These are phyloP conservation scores for Prunella fulvescens DNA, from an alignment of 2,113 vertebrate species.

Conservation along the genomic window DNA sequence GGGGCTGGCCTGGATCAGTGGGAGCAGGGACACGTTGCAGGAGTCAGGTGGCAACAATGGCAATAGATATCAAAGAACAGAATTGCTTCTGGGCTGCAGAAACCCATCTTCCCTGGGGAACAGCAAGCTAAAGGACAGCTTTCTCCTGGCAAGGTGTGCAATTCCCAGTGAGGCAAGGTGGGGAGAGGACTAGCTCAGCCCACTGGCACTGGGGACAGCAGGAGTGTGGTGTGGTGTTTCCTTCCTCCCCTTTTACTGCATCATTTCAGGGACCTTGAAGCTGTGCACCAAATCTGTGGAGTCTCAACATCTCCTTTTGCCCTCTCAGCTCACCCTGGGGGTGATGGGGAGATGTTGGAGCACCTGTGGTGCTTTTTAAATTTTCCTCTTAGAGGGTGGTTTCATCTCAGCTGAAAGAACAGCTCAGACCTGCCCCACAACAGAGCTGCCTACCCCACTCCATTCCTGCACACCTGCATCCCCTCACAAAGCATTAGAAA, in stretches of 20 bases:
- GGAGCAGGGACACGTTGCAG: accelerated
- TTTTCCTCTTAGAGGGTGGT: background rate
- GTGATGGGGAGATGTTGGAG: background rate
- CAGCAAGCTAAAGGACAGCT: background rate
- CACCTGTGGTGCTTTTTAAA: background rate
- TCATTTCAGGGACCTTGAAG: background rate
- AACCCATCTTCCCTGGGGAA: background rate
- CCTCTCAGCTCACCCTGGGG: background rate
- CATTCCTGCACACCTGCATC: accelerated
- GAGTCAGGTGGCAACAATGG: background rate
- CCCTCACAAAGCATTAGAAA: background rate
- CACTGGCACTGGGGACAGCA: background rate
- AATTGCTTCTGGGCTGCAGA: background rate
- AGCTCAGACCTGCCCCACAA: background rate
- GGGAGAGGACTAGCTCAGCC: background rate
- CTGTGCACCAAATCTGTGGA: background rate
- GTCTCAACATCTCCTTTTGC: background rate
- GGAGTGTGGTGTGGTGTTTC: background rate
- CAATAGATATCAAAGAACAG: background rate
- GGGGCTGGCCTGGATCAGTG: background rate
- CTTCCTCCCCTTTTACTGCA: background rate
- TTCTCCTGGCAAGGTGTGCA: background rate
- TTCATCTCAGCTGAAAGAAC: background rate
- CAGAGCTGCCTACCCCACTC: background rate
- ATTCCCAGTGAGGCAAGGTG: background rate